Base-by-base conservation (phyloP, 2,113 vertebrate species). In the Oreochromis spilurus region DNA sequence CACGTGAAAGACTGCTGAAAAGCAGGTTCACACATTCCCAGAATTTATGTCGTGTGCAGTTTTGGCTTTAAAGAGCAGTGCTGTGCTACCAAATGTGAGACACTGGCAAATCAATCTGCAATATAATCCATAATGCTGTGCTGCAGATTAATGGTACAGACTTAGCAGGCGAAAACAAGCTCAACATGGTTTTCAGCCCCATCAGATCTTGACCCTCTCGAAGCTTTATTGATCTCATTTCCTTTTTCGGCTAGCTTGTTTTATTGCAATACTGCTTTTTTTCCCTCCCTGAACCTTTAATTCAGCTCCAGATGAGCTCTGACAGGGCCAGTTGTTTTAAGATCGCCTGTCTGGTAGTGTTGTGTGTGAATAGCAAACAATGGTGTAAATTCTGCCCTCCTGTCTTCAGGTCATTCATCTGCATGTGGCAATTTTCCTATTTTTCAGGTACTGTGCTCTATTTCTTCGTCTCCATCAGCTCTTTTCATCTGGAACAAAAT, bases 191-290 rank as follows among this genome's bases (percentile, higher is more conserved):
- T 58, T 79, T 38, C 4, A 4, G 40, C 75, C 84, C 60, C 81
- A 9, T 19, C 65, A 43, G 48, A 53, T 14, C n/a, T 5, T 38
- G 45, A 85, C 45, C 40, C 11, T 10, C 67, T 75, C 4, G 3
- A 45, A 78, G 82, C 43, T 55, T 79, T 79, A 86, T 84, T 84
- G 60, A 88, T 84, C 81, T 82, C n/a, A 50, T 62, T 62, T 55
- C 57, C 52, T 21, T 24, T 38, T 89, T 75, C 45, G 82, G 6
- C 19, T 19, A 5, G 24, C 62, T 31, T 77, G 38, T 77, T 77
- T 52, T 77, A 29, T 77, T 77, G 17, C 45, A 77, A 13, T 57
- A 38, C 34, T 53, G 14, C 60, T 13, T 36, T 21, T 36, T 48
- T 78, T 40, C 38, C 83, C 36, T 48, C 36, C 70, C 75, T 29